These are phyloP conservation scores for Anthoptus insignis DNA, from an alignment of 2,888 invertebrate genomes.

Conservation along the genomic window DNA sequence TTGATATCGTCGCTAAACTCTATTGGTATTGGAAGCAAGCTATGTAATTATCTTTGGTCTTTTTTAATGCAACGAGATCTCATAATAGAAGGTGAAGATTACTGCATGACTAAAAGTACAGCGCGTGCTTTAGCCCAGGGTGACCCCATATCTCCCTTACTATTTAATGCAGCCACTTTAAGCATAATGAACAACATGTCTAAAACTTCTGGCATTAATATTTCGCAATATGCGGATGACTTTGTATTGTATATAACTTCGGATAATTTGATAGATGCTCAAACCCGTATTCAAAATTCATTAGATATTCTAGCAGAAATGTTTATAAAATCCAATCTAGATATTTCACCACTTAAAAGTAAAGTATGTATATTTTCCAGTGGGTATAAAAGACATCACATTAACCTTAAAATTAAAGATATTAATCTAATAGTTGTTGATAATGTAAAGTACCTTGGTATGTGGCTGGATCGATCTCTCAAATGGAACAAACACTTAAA, in stretches of 20 bases:
- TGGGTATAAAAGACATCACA: constrained; percentile 21
- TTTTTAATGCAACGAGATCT: constrained; percentile 6
- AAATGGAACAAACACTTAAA: constrained; percentile 52
- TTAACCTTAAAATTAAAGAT: constrained; percentile 34
- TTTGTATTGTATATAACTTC: neutral
- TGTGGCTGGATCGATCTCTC: constrained; percentile 50
- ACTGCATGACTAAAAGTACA: neutral
- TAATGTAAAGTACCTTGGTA: constrained; percentile 50
- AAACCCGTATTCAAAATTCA: neutral
- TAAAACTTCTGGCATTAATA: neutral
- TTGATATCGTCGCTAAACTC: neutral
- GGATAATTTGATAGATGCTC: neutral
- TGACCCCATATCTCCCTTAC: constrained; percentile 5
- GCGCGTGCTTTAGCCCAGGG: constrained; percentile 6
- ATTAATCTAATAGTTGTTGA: constrained; percentile 22
- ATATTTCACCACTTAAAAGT: constrained; percentile 46
- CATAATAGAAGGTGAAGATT: neutral
- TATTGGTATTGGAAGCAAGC: constrained; percentile 4
- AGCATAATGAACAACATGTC: neutral
- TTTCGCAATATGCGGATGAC: neutral
- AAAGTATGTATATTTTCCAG: constrained; percentile 49
- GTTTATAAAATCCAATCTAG: constrained; percentile 3
- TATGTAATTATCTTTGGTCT: constrained; percentile 9
- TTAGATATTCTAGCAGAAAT: neutral
- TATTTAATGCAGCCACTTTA: neutral